phyloP scores from a whole-genome alignment of 2,888 invertebrate species.

The Meandrusa payeni region DNA sequence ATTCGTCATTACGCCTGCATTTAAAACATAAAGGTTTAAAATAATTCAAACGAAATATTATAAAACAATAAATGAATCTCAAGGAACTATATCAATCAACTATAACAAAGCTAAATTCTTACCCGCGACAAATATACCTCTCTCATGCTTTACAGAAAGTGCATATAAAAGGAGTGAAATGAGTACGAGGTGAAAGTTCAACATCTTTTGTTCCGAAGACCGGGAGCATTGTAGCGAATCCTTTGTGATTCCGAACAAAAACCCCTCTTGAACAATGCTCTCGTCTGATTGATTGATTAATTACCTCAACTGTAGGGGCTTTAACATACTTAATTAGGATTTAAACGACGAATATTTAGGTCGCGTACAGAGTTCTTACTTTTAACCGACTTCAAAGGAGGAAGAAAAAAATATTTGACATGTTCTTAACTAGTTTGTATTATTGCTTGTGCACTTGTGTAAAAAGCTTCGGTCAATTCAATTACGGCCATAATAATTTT shows the following conservation, averaged over 20 bases:
- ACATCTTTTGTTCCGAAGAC: constrained; percentile 42
- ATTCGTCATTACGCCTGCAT: too few relatives aligned
- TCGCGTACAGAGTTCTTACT: too few relatives aligned
- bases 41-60: too few relatives aligned
- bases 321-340: constrained; percentile 23
- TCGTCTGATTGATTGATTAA: constrained; percentile 64
- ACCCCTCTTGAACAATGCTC: constrained; percentile 54
- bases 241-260: constrained; percentile 58
- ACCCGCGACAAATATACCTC: constrained; percentile 7
- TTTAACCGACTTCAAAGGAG: too few relatives aligned
- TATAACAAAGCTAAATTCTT: neutral
- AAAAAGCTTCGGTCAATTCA: too few relatives aligned
- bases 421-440: too few relatives aligned
- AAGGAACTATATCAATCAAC: neutral
- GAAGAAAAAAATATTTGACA: too few relatives aligned
- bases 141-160: constrained; percentile 27
- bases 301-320: constrained; percentile 44
- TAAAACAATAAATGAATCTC: too few relatives aligned
- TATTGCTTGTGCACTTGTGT: too few relatives aligned
- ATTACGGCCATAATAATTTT: too few relatives aligned
- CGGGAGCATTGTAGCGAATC: constrained; percentile 44
- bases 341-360: constrained; percentile 14
- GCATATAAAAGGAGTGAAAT: constrained; percentile 45
- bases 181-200: constrained; percentile 57
- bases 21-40: too few relatives aligned